Percentiles rank a stretch among this genome's conserved stretches.
phyloP scores from a whole-genome alignment of 2,888 invertebrate genomes.

The Chalcis sispes region DNA sequence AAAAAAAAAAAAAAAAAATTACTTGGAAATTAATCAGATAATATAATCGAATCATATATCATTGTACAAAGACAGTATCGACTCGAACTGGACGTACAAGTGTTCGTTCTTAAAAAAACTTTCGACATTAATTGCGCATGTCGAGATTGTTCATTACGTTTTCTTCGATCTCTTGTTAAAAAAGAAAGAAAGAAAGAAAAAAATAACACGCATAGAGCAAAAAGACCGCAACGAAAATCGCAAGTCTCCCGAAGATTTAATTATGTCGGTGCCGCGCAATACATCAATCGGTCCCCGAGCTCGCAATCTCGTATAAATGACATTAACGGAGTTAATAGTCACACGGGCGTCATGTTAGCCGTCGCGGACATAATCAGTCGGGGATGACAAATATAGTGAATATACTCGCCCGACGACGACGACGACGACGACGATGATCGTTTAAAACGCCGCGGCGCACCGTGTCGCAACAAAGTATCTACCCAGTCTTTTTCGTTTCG shows the following conservation, averaged over 20 bases:
- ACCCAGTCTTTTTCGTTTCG: slow-evolving; percentile 16
- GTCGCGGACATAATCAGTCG: slow-evolving; percentile 64
- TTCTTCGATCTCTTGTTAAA: background rate
- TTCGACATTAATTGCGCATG: slow-evolving; percentile 22
- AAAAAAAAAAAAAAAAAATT: background rate
- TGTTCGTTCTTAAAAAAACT: background rate
- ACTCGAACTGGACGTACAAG: background rate
- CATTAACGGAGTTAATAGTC: slow-evolving; percentile 62
- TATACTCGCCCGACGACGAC: too few relatives aligned
- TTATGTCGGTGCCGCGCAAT: slow-evolving; percentile 39
- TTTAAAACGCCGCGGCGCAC: slow-evolving; percentile 45
- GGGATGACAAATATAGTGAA: slow-evolving; percentile 63
- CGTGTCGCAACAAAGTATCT: slow-evolving; percentile 42
- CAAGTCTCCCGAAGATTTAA: slow-evolving; percentile 41
- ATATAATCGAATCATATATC: too few relatives aligned
- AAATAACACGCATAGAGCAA: background rate
- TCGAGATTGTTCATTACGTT: slow-evolving; percentile 4
- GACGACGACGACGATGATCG: too few relatives aligned
- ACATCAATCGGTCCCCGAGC: slow-evolving; percentile 6
- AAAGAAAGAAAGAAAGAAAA: background rate
- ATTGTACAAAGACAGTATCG: background rate
- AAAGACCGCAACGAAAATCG: background rate
- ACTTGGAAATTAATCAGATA: too few relatives aligned
- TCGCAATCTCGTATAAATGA: slow-evolving; percentile 52
- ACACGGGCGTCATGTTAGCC: slow-evolving; percentile 58